Evolutionary conservation across 2,888 invertebrate genomes (phyloP), one percentile per base, ranked within the genome.

Genomic region (Gisinianus flammeolus): DNA sequence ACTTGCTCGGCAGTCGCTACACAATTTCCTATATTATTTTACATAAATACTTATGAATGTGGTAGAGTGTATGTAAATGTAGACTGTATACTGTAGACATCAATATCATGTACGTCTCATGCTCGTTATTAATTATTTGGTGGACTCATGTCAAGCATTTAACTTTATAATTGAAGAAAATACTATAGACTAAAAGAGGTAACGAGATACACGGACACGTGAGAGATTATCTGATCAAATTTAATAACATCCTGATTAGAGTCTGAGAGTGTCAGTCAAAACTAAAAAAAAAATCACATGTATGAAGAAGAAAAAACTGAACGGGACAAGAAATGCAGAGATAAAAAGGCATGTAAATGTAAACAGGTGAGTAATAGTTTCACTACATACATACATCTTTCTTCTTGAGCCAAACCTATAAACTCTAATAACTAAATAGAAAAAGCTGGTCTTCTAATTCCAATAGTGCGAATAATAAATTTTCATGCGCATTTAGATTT

Each of bases 401-500:
- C 12, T 5, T 35, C 12, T 35, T 5, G 5, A 35, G 35, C 5
- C 16, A 44, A 19, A 44, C 3, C 19, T 6, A 16, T 6, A 16
- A 16, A 19, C 19, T 12, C 44, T 2, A 44, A 2, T 44, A 44
- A 44, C 44, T 44, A 44, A n/a, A 44, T 44, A 19, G 44, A 2
- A 19, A 12, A 44, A 44, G 44, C 19, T 44, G 44, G 6, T 58
- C n/a, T 58, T 24, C 8, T 1, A 58, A 24, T n/a, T n/a, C n/a
- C n/a, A n/a, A n/a, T n/a, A 58, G 58, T 58, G 58, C n/a, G 22
- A 58, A 58, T n/a, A 58, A 58, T 58, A n/a, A 58, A 58, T 58
- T 58, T 58, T 24, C 58, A 58, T 58, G 58, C 24, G 24, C 58
- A 58, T 58, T 58, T 58, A 58, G 44, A 58, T 58, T 58, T 58